A percentile compares a stretch with the other conserved stretches of the same genome.
Evolutionary conservation across 2,888 invertebrate species (phyloP).

Genomic region (Campoplex capitator): DNA sequence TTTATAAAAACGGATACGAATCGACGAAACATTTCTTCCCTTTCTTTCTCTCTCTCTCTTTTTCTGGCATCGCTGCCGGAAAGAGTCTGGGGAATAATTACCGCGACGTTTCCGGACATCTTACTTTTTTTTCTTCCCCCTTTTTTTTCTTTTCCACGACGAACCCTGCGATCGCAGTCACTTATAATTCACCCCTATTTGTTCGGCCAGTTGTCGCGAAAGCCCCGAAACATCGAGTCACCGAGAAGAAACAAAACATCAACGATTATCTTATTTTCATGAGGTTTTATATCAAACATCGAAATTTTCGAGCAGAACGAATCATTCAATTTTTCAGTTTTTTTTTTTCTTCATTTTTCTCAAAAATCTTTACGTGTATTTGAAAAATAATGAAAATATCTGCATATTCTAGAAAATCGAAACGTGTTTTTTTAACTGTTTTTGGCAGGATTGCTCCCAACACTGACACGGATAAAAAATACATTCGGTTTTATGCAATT

Average conservation of each 20-base stretch:
- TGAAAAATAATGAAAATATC: too few relatives aligned
- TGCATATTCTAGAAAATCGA: too few relatives aligned
- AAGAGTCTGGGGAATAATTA: slow-evolving; percentile 71
- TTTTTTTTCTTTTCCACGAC: background rate
- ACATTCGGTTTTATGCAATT: too few relatives aligned
- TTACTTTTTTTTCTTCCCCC: slow-evolving; percentile 16
- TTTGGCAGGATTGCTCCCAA: too few relatives aligned
- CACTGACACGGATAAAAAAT: too few relatives aligned
- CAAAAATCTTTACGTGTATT: background rate
- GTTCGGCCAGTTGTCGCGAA: background rate
- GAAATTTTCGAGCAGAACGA: background rate
- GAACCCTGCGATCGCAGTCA: background rate
- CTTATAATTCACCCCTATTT: slow-evolving; percentile 1
- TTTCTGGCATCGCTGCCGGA: background rate
- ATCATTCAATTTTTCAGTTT: too few relatives aligned
- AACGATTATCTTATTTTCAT: background rate
- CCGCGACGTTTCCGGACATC: slow-evolving; percentile 67
- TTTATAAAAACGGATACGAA: background rate
- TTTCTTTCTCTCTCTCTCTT: background rate
- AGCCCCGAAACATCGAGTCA: slow-evolving; percentile 11
- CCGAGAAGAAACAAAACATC: background rate
- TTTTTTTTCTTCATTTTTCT: too few relatives aligned
- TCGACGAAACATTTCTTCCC: slow-evolving; percentile 39
- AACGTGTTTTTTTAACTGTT: too few relatives aligned
- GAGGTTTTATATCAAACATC: background rate